Conservation (phyloP, 2,888 invertebrate genomes). For the Teleogryllus oceanicus region DNA sequence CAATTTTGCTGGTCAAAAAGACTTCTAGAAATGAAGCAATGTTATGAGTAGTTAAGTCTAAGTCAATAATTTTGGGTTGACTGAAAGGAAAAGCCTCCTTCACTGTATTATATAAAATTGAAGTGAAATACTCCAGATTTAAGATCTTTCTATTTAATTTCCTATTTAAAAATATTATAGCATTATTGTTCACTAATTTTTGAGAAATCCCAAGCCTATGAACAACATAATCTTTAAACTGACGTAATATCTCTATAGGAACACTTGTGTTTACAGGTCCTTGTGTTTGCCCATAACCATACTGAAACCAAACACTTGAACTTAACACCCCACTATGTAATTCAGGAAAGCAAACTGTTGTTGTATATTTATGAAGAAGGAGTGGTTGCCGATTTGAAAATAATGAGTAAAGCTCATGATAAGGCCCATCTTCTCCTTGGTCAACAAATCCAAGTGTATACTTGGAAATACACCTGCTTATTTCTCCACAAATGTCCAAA, state of each 20-base stretch:
- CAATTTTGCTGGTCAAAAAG: slow-evolving; percentile 36
- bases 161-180: slow-evolving; percentile 41
- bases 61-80: slow-evolving; percentile 27
- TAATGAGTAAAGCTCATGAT: slow-evolving; percentile 44
- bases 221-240: slow-evolving; percentile 41
- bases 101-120: slow-evolving; percentile 38
- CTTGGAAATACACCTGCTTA: slow-evolving; percentile 37
- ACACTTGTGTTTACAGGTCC: slow-evolving; percentile 44
- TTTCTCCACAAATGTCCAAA: slow-evolving; percentile 41
- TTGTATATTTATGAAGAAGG: slow-evolving; percentile 37
- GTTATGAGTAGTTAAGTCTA: slow-evolving; percentile 38
- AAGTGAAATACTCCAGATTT: slow-evolving; percentile 48
- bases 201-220: slow-evolving; percentile 34
- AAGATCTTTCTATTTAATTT: slow-evolving; percentile 48
- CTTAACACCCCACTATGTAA: slow-evolving; percentile 46
- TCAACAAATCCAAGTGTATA: slow-evolving; percentile 45
- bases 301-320: slow-evolving; percentile 50
- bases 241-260: slow-evolving; percentile 38
- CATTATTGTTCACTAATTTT: slow-evolving; percentile 18
- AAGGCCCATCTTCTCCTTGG: slow-evolving; percentile 41
- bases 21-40: slow-evolving; percentile 34
- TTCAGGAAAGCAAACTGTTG: slow-evolving; percentile 46
- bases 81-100: slow-evolving; percentile 22
- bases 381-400: slow-evolving; percentile 43
- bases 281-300: slow-evolving; percentile 50